phyloP scores from a whole-genome alignment of 2,113 vertebrate genomes.

The Neomonachus schauinslandi region DNA sequence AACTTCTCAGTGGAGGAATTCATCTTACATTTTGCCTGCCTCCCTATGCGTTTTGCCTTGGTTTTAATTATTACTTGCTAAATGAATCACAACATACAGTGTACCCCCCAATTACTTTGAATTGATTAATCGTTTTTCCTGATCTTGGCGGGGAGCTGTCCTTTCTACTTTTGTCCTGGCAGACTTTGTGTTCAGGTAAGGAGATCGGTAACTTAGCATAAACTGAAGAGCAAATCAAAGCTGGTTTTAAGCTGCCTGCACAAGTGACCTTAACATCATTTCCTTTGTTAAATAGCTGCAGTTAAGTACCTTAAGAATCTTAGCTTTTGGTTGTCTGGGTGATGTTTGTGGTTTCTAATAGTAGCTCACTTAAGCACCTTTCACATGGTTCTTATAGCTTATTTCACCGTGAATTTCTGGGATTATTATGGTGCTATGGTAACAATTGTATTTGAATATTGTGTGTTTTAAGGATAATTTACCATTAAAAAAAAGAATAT shows the following conservation, averaged over 20 bases:
- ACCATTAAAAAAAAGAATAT: background rate
- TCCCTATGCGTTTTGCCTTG: constrained; percentile 25
- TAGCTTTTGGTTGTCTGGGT: constrained; percentile 22
- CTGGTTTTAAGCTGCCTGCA: background rate
- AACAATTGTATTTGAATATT: constrained; percentile 46
- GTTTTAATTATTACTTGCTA: constrained; percentile 39
- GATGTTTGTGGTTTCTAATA: constrained; percentile 33
- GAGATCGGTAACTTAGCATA: background rate
- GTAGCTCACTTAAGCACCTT: constrained; percentile 44
- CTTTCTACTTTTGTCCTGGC: background rate
- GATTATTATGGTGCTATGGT: background rate
- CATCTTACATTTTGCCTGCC: background rate
- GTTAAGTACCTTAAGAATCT: constrained; percentile 22
- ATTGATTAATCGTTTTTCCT: background rate
- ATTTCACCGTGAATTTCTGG: constrained; percentile 48
- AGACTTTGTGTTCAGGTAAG: constrained; percentile 36
- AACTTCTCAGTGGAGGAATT: constrained; percentile 31
- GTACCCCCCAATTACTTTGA: background rate
- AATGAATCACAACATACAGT: constrained; percentile 3
- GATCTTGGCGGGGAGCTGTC: background rate
- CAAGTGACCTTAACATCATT: constrained; percentile 35
- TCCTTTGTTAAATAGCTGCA: constrained; percentile 36
- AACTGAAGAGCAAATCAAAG: constrained; percentile 42
- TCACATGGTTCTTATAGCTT: background rate
- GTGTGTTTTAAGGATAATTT: constrained; percentile 39